phyloP scores from a whole-genome alignment of 1,140 invertebrate species.

The Proales similis region DNA sequence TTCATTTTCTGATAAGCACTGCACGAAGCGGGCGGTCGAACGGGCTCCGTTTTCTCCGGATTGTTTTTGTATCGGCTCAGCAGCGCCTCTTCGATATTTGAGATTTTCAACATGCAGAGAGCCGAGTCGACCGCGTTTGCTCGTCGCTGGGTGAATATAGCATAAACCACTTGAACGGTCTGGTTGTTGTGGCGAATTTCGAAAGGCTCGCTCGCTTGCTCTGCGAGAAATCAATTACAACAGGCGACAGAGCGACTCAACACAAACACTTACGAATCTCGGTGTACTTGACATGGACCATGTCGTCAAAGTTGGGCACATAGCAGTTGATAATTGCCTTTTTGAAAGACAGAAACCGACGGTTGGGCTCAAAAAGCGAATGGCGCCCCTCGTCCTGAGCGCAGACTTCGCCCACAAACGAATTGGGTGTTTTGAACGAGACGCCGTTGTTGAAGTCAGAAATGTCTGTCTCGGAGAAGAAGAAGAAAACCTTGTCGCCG shows the following conservation, averaged over 20 bases:
- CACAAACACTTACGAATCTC: slow-evolving; percentile 27
- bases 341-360: slow-evolving; percentile 13
- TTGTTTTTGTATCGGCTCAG: slow-evolving; percentile 6
- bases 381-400: slow-evolving; percentile 14
- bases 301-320: slow-evolving; percentile 17
- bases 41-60: neutral
- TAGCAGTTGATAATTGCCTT: slow-evolving; percentile 34
- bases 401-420: slow-evolving; percentile 22
- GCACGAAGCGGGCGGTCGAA: neutral
- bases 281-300: slow-evolving; percentile 29
- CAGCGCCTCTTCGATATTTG: neutral
- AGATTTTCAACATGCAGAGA: slow-evolving; percentile 11
- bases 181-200: neutral
- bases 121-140: slow-evolving; percentile 21
- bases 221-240: neutral
- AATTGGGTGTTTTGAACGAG: slow-evolving; percentile 5
- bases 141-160: slow-evolving; percentile 8
- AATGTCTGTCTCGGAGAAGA: slow-evolving; percentile 19
- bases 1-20: neutral
- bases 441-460: neutral
- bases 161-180: slow-evolving; percentile 1
- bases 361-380: neutral
- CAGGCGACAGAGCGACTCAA: too few species aligned
- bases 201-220: slow-evolving; percentile 14
- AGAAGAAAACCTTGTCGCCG: slow-evolving; percentile 12